Evolutionary conservation across 2,888 invertebrate genomes (phyloP), one percentile per base, ranked within the genome.

Genomic region (Camptogramma bilineatum): DNA sequence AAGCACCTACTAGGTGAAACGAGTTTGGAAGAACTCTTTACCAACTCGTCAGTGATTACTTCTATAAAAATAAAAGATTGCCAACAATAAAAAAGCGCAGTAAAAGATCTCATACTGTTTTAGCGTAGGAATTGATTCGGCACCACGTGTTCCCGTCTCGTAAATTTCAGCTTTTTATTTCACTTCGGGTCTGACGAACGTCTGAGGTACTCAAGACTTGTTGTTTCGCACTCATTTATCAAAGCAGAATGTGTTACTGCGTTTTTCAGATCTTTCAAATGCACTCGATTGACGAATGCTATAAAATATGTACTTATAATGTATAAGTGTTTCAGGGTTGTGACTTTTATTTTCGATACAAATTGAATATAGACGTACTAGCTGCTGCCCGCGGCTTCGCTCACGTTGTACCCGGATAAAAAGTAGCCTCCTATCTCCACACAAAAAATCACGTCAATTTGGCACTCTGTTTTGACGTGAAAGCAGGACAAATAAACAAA

Each of bases 121-220:
- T 62, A 39, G 46, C 58, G 34, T 54, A 58, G 51, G 58, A 62
- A 66, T 62, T 66, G 66, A 66, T 57, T 55, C 58, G 50, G 53
- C 52, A 51, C 52, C 72, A 67, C 72, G 71, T 70, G 70, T 66
- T 46, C 48, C 9, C 53, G 19, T 59, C 18, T 68, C 72, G 64
- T 72, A 70, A 72, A 72, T 72, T 68, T 63, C 62, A 52, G 52
- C 44, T 60, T 72, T 71, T 72, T 70, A 62, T 67, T 64, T 64
- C 57, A 34, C 44, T 47, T 57, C 62, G 48, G 52, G 63, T 57
- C 69, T 70, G 72, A 72, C 64, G 72, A 63, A 66, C 64, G 66
- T 62, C 61, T 66, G 70, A 58, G 51, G 48, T 64, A 47, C 59
- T 68, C 59, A 46, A 28, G 34, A 55, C 48, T 56, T 62, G 55